Conservation (phyloP, 2,113 vertebrate genomes). For the Lampris megalopsis region DNA sequence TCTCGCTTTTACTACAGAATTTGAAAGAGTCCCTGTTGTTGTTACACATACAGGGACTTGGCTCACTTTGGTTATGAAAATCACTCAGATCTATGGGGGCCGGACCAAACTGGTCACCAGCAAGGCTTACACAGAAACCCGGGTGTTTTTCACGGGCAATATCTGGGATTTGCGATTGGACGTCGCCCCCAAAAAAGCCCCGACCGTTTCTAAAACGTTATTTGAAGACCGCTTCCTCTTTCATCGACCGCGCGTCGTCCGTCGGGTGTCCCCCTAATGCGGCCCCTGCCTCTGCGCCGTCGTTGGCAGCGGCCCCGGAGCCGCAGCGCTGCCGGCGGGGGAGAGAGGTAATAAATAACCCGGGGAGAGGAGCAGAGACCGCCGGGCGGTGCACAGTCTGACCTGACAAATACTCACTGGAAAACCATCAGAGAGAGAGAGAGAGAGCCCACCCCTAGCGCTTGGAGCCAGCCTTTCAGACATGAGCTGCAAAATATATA, state of each 20-base stretch:
- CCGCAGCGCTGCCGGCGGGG: constrained; percentile 92
- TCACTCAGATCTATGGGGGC: too few species aligned
- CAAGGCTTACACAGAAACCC: too few species aligned
- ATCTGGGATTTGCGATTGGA: too few species aligned
- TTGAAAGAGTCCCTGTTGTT: too few species aligned
- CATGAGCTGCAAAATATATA: constrained; percentile 85
- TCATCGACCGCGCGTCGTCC: constrained; percentile 51
- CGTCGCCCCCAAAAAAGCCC: not conserved
- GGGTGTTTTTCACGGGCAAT: too few species aligned
- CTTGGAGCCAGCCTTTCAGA: constrained; percentile 89
- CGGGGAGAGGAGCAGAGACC: constrained; percentile 91
- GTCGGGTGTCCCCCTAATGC: constrained; percentile 71
- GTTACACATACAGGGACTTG: too few species aligned
- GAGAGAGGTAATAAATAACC: constrained; percentile 97
- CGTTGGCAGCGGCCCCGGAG: constrained; percentile 91
- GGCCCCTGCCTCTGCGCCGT: constrained; percentile 84
- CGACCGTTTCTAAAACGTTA: constrained; percentile 10
- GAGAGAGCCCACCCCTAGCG: constrained; percentile 87
- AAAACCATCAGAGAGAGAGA: constrained; percentile 89
- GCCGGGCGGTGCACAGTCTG: constrained; percentile 91
- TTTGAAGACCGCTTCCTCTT: constrained; percentile 31
- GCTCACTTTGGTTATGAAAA: too few species aligned
- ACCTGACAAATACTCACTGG: constrained; percentile 94
- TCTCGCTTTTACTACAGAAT: too few species aligned
- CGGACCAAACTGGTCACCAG: too few species aligned